Evolutionary conservation across 2,113 vertebrate species (phyloP).

Genomic region (Egretta garzetta): DNA sequence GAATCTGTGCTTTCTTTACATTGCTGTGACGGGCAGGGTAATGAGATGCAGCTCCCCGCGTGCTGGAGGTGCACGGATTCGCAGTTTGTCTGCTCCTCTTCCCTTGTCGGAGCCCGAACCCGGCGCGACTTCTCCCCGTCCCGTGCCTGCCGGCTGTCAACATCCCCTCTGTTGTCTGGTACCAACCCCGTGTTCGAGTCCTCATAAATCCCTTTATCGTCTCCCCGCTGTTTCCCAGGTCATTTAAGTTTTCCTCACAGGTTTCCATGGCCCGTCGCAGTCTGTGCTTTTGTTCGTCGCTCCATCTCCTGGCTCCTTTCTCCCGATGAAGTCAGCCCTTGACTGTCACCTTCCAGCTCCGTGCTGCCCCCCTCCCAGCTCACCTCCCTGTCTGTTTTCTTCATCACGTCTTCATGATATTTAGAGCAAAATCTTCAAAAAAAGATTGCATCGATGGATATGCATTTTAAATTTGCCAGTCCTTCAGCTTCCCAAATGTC

Average conservation of each 20-base stretch:
- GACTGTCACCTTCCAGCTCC: not conserved
- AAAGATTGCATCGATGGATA: not conserved
- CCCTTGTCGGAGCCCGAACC: too few relatives aligned
- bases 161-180: not conserved
- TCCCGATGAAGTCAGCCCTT: not conserved
- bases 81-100: not conserved
- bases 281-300: not conserved
- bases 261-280: not conserved
- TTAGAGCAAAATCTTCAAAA: not conserved
- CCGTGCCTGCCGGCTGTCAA: not conserved
- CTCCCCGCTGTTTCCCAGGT: not conserved
- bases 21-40: not conserved
- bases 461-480: not conserved
- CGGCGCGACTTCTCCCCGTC: not conserved
- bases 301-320: not conserved
- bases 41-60: not conserved
- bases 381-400: not conserved
- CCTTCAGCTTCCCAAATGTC: not conserved
- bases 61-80: not conserved
- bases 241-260: not conserved
- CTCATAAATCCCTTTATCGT: not conserved
- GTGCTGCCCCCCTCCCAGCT: not conserved
- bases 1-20: constrained; percentile 25
- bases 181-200: rapidly evolving
- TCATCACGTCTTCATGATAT: not conserved